Conservation (phyloP, 2,888 invertebrate species). For the Hyposoter dolosus region DNA sequence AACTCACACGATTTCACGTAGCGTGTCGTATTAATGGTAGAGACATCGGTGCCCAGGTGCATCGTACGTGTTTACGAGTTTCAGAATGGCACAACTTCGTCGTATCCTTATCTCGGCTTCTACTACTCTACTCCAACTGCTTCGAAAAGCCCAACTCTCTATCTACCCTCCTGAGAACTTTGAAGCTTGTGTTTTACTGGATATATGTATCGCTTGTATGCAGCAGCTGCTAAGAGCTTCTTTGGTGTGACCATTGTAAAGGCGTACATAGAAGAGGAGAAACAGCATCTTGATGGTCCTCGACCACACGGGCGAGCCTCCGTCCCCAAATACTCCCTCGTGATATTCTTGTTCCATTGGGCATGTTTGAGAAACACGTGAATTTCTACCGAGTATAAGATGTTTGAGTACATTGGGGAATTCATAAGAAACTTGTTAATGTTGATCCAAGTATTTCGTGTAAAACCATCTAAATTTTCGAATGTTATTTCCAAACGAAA, state of each 20-base stretch:
- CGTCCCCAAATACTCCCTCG: constrained; percentile 50
- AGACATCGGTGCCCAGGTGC: constrained; percentile 81
- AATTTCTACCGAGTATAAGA: constrained; percentile 9
- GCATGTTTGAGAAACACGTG: constrained; percentile 13
- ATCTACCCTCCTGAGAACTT: constrained; percentile 71
- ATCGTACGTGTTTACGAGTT: constrained; percentile 82
- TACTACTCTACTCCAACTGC: constrained; percentile 25
- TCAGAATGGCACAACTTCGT: constrained; percentile 75
- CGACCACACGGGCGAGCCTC: constrained; percentile 50
- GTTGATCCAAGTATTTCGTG: not conserved
- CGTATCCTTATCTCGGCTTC: constrained; percentile 51
- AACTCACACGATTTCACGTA: constrained; percentile 75
- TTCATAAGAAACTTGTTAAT: constrained; percentile 34
- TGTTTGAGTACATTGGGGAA: constrained; percentile 15
- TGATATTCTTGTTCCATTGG: constrained; percentile 59
- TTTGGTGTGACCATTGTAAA: constrained; percentile 50
- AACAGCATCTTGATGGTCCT: constrained; percentile 58
- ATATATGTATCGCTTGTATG: constrained; percentile 73
- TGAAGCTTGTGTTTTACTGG: constrained; percentile 77
- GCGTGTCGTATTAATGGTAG: constrained; percentile 79
- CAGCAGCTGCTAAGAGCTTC: constrained; percentile 74
- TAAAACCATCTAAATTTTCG: not conserved
- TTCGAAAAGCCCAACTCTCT: constrained; percentile 24
- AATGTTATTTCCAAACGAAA: not conserved
- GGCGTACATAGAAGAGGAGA: constrained; percentile 40